These are phyloP conservation scores for Mythimna vitellina DNA, from an alignment of 2,888 invertebrate species.

Conservation along the genomic window DNA sequence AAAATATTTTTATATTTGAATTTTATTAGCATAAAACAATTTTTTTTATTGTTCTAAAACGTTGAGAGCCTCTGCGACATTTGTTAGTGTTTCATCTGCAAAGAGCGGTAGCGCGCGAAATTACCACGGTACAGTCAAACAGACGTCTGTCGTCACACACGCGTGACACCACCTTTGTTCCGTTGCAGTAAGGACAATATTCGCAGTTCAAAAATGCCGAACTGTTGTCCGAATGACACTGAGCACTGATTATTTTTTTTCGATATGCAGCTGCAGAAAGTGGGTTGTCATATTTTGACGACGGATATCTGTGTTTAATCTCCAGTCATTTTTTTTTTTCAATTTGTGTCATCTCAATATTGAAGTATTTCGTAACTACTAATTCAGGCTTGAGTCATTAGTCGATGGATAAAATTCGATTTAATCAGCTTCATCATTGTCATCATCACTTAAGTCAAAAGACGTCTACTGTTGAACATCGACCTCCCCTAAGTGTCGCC, in stretches of 20 bases:
- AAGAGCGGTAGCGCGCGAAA: slow-evolving; percentile 59
- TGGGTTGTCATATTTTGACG: slow-evolving; percentile 42
- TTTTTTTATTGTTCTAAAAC: no score
- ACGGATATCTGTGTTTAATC: slow-evolving; percentile 8
- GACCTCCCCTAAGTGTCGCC: no score
- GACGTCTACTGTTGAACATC: no score
- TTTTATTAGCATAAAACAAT: no score
- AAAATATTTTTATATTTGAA: no score
- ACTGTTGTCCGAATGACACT: slow-evolving; percentile 19
- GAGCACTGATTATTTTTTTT: slow-evolving; percentile 45
- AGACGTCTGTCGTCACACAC: no score
- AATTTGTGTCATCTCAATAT: neutral
- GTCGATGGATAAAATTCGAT: neutral
- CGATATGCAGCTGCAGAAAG: slow-evolving; percentile 19
- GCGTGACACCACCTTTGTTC: neutral
- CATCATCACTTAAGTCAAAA: no score
- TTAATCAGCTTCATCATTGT: neutral
- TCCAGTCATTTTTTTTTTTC: neutral
- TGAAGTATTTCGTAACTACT: neutral
- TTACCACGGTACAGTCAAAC: slow-evolving; percentile 44
- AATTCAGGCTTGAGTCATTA: neutral
- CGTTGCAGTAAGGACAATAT: slow-evolving; percentile 1
- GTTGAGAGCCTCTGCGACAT: slow-evolving; percentile 30
- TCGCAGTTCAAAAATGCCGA: neutral
- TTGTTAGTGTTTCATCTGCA: slow-evolving; percentile 62